Base-by-base conservation (phyloP, 2,888 invertebrate genomes). In the Drosophila borealis region DNA sequence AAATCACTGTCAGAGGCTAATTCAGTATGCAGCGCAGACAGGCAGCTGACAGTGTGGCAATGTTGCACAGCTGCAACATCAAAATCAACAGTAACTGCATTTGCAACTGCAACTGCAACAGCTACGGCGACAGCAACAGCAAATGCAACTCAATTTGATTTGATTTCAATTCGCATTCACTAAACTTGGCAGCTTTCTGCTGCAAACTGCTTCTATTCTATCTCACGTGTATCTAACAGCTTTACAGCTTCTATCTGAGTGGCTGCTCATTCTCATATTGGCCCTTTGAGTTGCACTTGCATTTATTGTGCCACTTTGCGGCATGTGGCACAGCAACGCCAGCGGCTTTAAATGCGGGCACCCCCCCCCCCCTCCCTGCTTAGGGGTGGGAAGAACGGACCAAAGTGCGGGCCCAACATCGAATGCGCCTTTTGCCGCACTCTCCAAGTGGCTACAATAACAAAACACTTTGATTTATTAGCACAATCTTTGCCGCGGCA, bases 381-480 rank as follows among this genome's bases (percentile, higher is more conserved):
- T 34, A 4, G 8, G 1, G 11, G 14, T n/a, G n/a, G 48, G 17
- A 2, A 3, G 13, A 4, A 2, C 29, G 8, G 29, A 29, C 8
- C 29, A 29, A 29, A 6, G 44, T 3, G 36, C 11, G 10, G 19
- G 19, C 29, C 29, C 29, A n/a, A 42, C 25, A 29, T 29, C 21
- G 19, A 25, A 34, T 60, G 42, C 46, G 29, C 42, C 63, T 50
- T 54, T 61, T 72, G 59, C 45, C 46, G 53, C 73, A 60, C 64
- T 46, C 62, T 56, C 45, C 54, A 65, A 72, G 71, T 69, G 64
- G 70, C 73, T 59, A 77, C 70, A 80, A 77, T 77, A 79, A 80
- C 74, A 68, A 69, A 74, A 80, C 79, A 80, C 62, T 80, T 76
- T 79, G 80, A 79, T 79, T 80, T 79, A 79, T 79, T 74, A 70